Base-by-base conservation (phyloP, 2,113 vertebrate genomes). In the Lathamus discolor region DNA sequence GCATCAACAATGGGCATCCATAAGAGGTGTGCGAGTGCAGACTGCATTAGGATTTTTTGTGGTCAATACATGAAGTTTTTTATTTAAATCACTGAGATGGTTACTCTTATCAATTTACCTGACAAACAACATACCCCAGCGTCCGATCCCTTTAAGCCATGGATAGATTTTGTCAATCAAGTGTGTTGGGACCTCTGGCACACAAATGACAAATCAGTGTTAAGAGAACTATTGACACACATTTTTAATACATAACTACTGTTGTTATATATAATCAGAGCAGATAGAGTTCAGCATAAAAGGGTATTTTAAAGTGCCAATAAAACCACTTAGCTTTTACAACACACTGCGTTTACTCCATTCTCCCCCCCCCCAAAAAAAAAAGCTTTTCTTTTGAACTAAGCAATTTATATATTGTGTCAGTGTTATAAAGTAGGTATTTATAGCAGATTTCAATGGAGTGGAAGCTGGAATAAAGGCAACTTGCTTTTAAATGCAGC, bases 241-340 rank as follows among this genome's bases (percentile, higher is more conserved):
- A 83, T 97, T 96, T 97, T 97, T 96, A 96, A 96, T 97, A 95
- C 90, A 94, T 95, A 96, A 97, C 95, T 86, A 74, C 78, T 68
- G 66, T 62, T 87, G 88, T 95, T 95, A 82, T 83, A 79, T 92
- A 96, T 70, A 94, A 96, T 95, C 93, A 77, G 88, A 95, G 80
- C 84, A 88, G 93, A 95, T 85, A 94, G 92, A 93, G 62, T 89
- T 93, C 95, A 79, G 96, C 95, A 95, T 94, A 94, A 93, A 96
- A 93, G 95, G 93, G 57, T 77, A 96, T 95, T 97, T 96, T 70
- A 94, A 96, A 96, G 96, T 92, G 95, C 96, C 96, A 97, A 95
- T 96, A 96, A 97, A 96, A 96, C 86, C 96, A 97, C 96, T 96
- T 51, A 96, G 91, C 86, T 96, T 97, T 97, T 96, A 97, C 95